phyloP scores from a whole-genome alignment of 2,797 vertebrate genomes.

The Syndactyla subalaris region DNA sequence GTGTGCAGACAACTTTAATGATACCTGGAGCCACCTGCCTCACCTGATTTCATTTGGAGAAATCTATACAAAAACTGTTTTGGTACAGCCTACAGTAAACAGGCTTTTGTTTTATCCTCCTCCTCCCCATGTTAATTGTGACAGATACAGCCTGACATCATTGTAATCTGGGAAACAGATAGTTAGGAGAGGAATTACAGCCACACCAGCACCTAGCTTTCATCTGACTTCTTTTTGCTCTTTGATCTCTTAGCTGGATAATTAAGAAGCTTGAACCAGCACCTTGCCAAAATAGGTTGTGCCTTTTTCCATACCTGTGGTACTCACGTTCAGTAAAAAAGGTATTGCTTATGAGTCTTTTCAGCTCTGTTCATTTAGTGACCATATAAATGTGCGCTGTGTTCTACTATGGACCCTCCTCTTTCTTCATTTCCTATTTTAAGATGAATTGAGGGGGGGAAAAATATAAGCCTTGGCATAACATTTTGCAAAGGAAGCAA shows the following conservation, averaged over 20 bases:
- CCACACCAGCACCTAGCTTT: constrained; percentile 34
- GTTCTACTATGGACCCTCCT: not conserved
- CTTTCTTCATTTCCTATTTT: constrained; percentile 1
- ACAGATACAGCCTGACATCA: constrained; percentile 33
- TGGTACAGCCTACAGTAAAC: not conserved
- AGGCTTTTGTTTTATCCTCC: constrained; percentile 28
- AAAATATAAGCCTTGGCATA: constrained; percentile 11
- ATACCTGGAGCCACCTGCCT: not conserved
- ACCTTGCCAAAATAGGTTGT: not conserved
- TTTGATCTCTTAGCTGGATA: constrained; percentile 38
- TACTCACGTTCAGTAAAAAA: not conserved
- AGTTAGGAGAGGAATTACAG: constrained; percentile 1
- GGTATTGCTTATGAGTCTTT: not conserved
- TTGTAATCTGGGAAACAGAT: constrained; percentile 27
- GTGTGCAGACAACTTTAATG: not conserved
- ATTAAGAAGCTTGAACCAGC: constrained; percentile 37
- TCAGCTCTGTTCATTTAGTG: not conserved
- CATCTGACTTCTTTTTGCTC: constrained; percentile 19
- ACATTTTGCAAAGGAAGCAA: constrained; percentile 47
- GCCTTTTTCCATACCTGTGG: not conserved
- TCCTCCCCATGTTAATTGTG: constrained; percentile 9
- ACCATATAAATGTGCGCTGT: not conserved
- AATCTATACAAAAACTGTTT: not conserved
- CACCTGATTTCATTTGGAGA: not conserved
- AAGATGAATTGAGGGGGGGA: not conserved